phyloP scores from a whole-genome alignment of 23 tunicate species.

The Trididemnum nubilum region DNA sequence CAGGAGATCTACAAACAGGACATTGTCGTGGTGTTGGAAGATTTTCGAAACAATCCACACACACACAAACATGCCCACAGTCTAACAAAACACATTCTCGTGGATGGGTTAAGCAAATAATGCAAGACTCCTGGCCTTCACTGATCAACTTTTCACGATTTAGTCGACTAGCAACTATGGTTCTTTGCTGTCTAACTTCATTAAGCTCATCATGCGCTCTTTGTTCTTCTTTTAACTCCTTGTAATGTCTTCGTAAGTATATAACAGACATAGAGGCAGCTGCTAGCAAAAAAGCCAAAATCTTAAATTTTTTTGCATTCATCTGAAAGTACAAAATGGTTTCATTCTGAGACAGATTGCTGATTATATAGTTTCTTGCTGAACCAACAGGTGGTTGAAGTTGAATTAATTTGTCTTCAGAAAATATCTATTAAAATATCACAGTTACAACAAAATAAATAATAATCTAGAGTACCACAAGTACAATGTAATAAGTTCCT shows the following conservation, averaged over 20 bases:
- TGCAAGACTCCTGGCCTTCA: conserved; percentile 38
- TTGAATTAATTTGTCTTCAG: conserved; percentile 54
- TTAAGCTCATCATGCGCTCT: conserved; percentile 38
- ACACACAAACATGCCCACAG: conserved; percentile 91
- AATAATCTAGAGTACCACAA: no score
- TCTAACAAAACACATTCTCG: conserved; percentile 79
- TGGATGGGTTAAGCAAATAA: conserved; percentile 77
- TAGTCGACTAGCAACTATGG: conserved; percentile 1
- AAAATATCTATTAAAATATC: no score
- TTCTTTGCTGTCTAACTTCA: conserved; percentile 45
- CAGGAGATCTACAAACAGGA: conserved; percentile 74
- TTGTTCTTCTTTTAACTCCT: conserved; percentile 20
- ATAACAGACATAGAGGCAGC: conserved; percentile 50
- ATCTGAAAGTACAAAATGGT: conserved; percentile 28
- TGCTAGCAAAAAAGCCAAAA: conserved; percentile 37
- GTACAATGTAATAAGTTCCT: no score
- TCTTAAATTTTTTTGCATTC: conserved; percentile 57
- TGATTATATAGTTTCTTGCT: conserved; percentile 53
- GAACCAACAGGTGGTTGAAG: conserved; percentile 41
- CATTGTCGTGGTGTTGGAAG: conserved; percentile 74
- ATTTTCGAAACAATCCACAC: conserved; percentile 79
- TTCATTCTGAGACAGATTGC: conserved; percentile 49
- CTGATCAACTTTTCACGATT: conserved; percentile 9
- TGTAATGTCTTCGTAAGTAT: conserved; percentile 33
- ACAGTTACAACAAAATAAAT: no score